Evolutionary conservation across 2,888 invertebrate genomes (phyloP).

Genomic region (Acrobasis consociella): DNA sequence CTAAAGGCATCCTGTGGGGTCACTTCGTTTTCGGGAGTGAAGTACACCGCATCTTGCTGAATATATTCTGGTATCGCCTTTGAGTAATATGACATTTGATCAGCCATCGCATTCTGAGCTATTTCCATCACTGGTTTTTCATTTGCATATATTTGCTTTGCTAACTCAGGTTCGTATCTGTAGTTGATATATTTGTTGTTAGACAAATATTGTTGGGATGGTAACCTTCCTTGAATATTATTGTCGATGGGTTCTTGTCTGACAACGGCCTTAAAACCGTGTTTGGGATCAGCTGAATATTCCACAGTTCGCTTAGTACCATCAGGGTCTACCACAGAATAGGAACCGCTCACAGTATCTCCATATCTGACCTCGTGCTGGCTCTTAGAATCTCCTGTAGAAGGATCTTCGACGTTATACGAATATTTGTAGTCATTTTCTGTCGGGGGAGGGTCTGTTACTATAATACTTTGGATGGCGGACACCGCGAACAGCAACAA

Average conservation of each 20-base stretch:
- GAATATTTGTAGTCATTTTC: conserved; percentile 71
- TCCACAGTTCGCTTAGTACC: conserved; percentile 72
- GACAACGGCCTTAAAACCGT: conserved; percentile 80
- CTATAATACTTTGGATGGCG: conserved; percentile 57
- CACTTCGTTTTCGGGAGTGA: conserved; percentile 57
- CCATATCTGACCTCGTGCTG: conserved; percentile 69
- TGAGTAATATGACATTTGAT: not conserved
- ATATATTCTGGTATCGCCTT: conserved; percentile 15
- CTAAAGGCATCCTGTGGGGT: conserved; percentile 38
- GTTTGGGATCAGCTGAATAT: conserved; percentile 74
- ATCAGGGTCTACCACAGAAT: conserved; percentile 71
- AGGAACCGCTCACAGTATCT: conserved; percentile 66
- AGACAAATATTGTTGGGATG: conserved; percentile 6
- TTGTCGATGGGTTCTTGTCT: conserved; percentile 60
- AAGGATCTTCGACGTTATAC: conserved; percentile 79
- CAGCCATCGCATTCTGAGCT: not conserved
- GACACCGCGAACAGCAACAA: conserved; percentile 48
- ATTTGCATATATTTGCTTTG: conserved; percentile 32
- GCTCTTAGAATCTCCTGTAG: conserved; percentile 72
- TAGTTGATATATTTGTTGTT: conserved; percentile 21
- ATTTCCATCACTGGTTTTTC: conserved; percentile 25
- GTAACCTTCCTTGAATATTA: not conserved
- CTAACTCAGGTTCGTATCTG: conserved; percentile 30
- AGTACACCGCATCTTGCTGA: conserved; percentile 42
- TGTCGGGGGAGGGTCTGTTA: conserved; percentile 63